Conservation (phyloP, 2,797 vertebrate species). For the Epinephelus coioides region DNA sequence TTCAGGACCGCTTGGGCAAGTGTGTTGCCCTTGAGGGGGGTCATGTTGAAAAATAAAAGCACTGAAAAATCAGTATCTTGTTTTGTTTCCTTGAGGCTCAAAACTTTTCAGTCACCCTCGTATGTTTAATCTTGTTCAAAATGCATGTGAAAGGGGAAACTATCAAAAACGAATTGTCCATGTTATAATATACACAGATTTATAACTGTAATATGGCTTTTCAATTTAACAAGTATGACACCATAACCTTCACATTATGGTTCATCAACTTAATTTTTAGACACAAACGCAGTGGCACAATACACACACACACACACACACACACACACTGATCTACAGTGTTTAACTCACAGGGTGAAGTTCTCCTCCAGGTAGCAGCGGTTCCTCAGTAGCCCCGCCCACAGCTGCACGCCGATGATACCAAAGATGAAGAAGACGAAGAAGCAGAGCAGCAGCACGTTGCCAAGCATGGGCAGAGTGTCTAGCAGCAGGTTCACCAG, state of each 20-base stretch:
- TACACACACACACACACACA: background rate
- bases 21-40: too few relatives aligned
- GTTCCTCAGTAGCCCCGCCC: constrained; percentile 95
- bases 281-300: background rate
- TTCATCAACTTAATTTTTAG: background rate
- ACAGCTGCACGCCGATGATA: constrained; percentile 98
- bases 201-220: background rate
- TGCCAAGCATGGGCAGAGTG: constrained; percentile 98
- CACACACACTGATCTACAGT: background rate
- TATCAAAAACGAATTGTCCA: background rate
- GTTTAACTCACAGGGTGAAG: constrained; percentile 85
- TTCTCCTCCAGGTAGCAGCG: constrained; percentile 87
- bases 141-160: background rate
- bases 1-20: too few relatives aligned
- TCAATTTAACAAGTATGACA: background rate
- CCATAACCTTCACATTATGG: background rate
- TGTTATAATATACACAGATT: background rate
- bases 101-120: too few relatives aligned
- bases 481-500: constrained; percentile 98
- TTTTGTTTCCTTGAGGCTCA: too few relatives aligned
- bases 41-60: too few relatives aligned
- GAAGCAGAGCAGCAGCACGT: constrained; percentile 97
- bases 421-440: constrained; percentile 99
- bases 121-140: background rate
- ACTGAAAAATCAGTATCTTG: too few relatives aligned